Evolutionary conservation across 2,888 invertebrate genomes (phyloP).

Genomic region (Clistopyga incitator): DNA sequence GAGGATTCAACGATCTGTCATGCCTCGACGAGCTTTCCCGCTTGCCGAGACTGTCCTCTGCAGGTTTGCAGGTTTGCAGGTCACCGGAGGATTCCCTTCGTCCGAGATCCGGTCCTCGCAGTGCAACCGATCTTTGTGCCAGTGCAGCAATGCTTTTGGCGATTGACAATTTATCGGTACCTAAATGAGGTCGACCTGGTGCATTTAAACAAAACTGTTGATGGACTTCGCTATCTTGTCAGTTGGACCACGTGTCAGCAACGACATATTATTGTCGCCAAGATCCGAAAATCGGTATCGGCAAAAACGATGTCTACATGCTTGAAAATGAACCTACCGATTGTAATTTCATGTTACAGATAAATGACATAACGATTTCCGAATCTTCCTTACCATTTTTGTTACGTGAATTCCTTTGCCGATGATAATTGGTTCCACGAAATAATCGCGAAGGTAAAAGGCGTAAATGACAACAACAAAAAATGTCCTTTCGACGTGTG

Average conservation of each 20-base stretch:
- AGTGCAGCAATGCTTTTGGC: conserved; percentile 29
- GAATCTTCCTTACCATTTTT: not conserved
- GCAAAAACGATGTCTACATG: too few relatives aligned
- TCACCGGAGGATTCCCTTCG: conserved; percentile 55
- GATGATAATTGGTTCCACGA: too few relatives aligned
- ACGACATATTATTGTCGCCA: conserved; percentile 23
- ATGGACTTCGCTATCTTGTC: conserved; percentile 64
- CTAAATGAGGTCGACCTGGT: conserved; percentile 21
- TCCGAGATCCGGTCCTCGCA: conserved; percentile 42
- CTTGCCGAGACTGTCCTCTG: conserved; percentile 54
- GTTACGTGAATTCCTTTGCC: not conserved
- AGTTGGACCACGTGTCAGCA: conserved; percentile 74
- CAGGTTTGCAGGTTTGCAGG: conserved; percentile 51
- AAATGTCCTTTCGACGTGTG: not conserved
- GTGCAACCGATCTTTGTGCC: conserved; percentile 19
- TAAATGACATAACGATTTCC: too few relatives aligned
- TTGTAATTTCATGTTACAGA: too few relatives aligned
- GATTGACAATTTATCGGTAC: conserved; percentile 52
- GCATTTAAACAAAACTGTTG: conserved; percentile 38
- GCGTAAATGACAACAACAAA: not conserved
- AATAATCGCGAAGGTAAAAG: too few relatives aligned
- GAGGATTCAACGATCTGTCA: conserved; percentile 75
- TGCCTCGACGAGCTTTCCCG: conserved; percentile 61
- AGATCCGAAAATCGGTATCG: not conserved
- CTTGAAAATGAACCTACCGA: too few relatives aligned